phyloP scores from a whole-genome alignment of 2,113 vertebrate species.

The Nestor notabilis region DNA sequence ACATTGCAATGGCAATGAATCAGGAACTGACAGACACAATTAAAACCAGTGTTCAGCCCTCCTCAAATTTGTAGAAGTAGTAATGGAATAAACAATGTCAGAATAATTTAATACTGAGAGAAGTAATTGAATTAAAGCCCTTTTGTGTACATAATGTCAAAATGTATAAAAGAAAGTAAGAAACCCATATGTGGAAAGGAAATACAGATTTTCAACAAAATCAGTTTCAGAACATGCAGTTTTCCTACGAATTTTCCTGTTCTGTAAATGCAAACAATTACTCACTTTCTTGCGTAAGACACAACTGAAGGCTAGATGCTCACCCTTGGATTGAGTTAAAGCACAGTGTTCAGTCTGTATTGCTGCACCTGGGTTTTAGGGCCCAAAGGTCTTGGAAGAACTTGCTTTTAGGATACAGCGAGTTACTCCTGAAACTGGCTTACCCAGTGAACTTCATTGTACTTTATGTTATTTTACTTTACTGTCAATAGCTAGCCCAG shows the following conservation, averaged over 20 bases:
- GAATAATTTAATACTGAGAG: slow-evolving; percentile 71
- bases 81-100: slow-evolving; percentile 74
- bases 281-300: slow-evolving; percentile 20
- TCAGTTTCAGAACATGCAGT: slow-evolving; percentile 35
- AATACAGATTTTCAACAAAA: slow-evolving; percentile 63
- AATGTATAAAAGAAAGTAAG: slow-evolving; percentile 66
- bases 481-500: background rate
- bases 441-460: background rate
- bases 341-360: background rate
- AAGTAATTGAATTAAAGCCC: slow-evolving; percentile 65
- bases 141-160: slow-evolving; percentile 70
- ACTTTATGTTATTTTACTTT: background rate
- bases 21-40: slow-evolving; percentile 64
- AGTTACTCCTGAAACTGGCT: background rate
- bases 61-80: slow-evolving; percentile 56
- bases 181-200: slow-evolving; percentile 59
- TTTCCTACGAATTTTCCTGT: slow-evolving; percentile 9
- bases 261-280: slow-evolving; percentile 14
- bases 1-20: slow-evolving; percentile 52
- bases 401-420: background rate
- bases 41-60: slow-evolving; percentile 61
- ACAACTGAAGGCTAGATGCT: background rate
- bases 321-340: background rate
- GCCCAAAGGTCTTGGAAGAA: background rate
- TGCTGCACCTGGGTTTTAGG: background rate